phyloP scores from a whole-genome alignment of 2,113 vertebrate genomes.

The Chaetops frenatus region DNA sequence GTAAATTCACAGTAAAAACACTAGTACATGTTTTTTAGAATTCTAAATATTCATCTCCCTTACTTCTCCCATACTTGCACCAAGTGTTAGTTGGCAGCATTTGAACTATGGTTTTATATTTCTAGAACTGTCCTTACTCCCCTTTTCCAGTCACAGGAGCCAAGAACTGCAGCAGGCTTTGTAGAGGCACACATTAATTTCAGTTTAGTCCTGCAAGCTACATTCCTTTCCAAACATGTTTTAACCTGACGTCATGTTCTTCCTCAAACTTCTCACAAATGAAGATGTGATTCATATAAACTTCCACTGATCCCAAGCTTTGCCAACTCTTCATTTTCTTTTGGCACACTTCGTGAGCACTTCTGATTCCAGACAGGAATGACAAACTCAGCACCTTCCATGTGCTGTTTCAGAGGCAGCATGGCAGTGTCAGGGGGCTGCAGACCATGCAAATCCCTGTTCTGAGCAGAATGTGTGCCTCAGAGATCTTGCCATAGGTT shows the following conservation, averaged over 20 bases:
- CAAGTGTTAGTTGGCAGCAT: not conserved
- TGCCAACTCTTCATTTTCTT: slow-evolving; percentile 41
- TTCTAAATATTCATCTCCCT: not conserved
- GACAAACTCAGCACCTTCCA: not conserved
- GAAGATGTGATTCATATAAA: slow-evolving; percentile 52
- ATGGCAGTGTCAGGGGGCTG: not conserved
- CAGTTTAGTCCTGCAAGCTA: slow-evolving; percentile 45
- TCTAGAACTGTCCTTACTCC: slow-evolving; percentile 33
- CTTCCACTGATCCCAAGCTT: slow-evolving; percentile 15
- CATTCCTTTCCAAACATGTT: slow-evolving; percentile 55
- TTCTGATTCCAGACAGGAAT: not conserved
- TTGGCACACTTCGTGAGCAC: slow-evolving; percentile 13
- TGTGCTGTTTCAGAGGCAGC: not conserved
- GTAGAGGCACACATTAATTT: slow-evolving; percentile 23
- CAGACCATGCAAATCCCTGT: not conserved
- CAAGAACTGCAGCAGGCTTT: slow-evolving; percentile 29
- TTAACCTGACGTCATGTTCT: slow-evolving; percentile 59
- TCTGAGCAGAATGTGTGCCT: not conserved
- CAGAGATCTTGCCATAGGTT: not conserved
- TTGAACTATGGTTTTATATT: not conserved
- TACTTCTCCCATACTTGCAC: not conserved
- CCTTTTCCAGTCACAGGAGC: slow-evolving; percentile 23
- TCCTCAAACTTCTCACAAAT: slow-evolving; percentile 53
- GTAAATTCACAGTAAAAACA: not conserved
- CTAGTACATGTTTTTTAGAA: not conserved